Evolutionary conservation across 2,888 invertebrate genomes (phyloP), one percentile per base, ranked within the genome.

Genomic region (Diloba caeruleocephala): DNA sequence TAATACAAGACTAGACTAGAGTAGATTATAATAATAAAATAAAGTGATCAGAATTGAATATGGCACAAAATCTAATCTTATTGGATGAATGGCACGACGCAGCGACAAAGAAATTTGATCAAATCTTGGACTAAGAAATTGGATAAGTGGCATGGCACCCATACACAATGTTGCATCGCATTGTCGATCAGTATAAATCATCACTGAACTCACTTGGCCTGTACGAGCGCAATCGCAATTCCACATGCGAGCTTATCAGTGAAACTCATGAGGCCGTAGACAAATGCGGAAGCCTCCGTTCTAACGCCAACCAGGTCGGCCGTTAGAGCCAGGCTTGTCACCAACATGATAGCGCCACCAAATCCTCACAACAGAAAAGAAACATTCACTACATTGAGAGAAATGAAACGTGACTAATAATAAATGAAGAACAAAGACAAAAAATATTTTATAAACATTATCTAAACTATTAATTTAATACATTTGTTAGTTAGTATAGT

Each of bases 211-310:
- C 85, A 97, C 94, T 96, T 93, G 76, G 95, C 94, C 85, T 98
- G 98, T 75, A 98, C 97, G 3, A 96, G 68, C 55, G 97, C 95
- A 42, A 98, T 97, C 33, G 96, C 97, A 9, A 97, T 66, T 5
- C 98, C 98, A 88, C 98, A 98, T 0, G 97, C 95, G 5, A 98
- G 89, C 88, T 98, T 99, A 88, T 98, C 98, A 7, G 96, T 94
- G 80, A 98, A 98, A 84, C 98, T 98, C 97, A 98, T 98, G 9
- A 97, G 95, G 3, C 98, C 98, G 81, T 98, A 98, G 0, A 98
- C 97, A 86, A 98, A 98, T 14, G 98, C 98, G 3, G 98, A 97
- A 61, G 96, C 97, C 71, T 97, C 96, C 0, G 96, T 97, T 78
- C 96, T 96, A 25, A 95, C 94, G 10, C 97, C 98, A 48, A 98